A percentile compares a stretch with the other conserved stretches of the same genome.
Evolutionary conservation across 1,140 invertebrate species (phyloP).

Genomic region (Ceratina japonica): DNA sequence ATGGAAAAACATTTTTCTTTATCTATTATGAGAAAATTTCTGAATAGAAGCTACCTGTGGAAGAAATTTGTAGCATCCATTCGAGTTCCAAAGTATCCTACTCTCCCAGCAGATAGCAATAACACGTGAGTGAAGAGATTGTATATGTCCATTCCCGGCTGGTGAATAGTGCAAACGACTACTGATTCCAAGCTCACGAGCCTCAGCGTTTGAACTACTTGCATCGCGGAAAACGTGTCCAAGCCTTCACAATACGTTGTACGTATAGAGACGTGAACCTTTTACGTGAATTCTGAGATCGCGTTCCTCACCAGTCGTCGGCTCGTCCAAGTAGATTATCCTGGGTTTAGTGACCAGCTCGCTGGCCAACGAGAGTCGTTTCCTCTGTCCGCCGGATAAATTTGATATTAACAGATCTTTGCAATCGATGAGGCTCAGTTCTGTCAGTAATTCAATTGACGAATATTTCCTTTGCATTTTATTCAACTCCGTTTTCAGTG

Average conservation of each 20-base stretch:
- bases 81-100: conserved; percentile 79
- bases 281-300: neutral
- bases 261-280: too few relatives aligned
- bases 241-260: conserved; percentile 77
- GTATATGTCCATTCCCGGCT: conserved; percentile 90
- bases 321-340: conserved; percentile 84
- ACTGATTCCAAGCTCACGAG: conserved; percentile 85
- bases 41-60: conserved; percentile 42
- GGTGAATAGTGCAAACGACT: conserved; percentile 93
- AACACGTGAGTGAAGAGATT: conserved; percentile 82
- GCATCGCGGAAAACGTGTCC: conserved; percentile 85
- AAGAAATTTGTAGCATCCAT: conserved; percentile 53
- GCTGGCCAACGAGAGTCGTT: conserved; percentile 88
- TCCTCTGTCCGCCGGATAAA: conserved; percentile 89
- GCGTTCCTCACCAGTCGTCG: conserved; percentile 77
- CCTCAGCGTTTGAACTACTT: conserved; percentile 83
- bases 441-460: conserved; percentile 80
- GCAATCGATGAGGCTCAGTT: conserved; percentile 81
- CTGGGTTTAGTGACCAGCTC: conserved; percentile 90
- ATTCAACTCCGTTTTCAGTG: conserved; percentile 78
- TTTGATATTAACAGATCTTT: conserved; percentile 82
- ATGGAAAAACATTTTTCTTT: too few relatives aligned
- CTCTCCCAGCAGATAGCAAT: conserved; percentile 80
- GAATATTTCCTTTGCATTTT: conserved; percentile 30
- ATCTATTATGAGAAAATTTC: neutral